phyloP scores from a whole-genome alignment of 2,797 vertebrate genomes.

The Tangara arthus region DNA sequence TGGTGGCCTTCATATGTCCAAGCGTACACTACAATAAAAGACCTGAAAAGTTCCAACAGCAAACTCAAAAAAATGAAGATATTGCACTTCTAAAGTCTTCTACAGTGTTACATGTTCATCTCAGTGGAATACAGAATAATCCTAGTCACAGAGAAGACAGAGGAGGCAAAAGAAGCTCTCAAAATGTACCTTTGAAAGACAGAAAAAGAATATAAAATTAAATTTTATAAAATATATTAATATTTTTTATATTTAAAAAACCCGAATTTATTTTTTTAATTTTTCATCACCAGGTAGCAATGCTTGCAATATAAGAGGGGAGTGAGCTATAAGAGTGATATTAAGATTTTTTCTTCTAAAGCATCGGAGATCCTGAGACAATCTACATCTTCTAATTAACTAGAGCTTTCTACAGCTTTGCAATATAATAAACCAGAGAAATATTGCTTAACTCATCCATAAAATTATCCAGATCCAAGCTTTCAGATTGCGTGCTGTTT shows the following conservation, averaged over 20 bases:
- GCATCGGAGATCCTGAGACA: not conserved
- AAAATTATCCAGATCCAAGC: not conserved
- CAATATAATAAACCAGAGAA: not conserved
- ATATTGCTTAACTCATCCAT: not conserved
- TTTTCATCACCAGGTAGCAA: not conserved
- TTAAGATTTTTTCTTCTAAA: not conserved
- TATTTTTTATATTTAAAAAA: not conserved
- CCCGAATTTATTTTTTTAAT: not conserved
- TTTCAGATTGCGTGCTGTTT: not conserved
- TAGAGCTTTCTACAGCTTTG: not conserved
- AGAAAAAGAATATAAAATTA: not conserved
- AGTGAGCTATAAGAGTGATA: not conserved
- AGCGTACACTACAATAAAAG: fast-evolving
- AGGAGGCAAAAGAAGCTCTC: not conserved
- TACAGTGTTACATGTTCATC: fast-evolving
- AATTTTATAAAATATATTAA: not conserved
- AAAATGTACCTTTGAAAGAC: not conserved
- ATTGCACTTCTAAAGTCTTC: not conserved
- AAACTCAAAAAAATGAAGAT: not conserved
- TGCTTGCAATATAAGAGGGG: not conserved
- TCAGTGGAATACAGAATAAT: not conserved
- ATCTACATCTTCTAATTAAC: not conserved
- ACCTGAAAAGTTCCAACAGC: not conserved
- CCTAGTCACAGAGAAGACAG: not conserved
- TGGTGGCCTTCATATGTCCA: not conserved